Evolutionary conservation across 1,140 invertebrate species (phyloP).

Genomic region (Grapholita molesta): DNA sequence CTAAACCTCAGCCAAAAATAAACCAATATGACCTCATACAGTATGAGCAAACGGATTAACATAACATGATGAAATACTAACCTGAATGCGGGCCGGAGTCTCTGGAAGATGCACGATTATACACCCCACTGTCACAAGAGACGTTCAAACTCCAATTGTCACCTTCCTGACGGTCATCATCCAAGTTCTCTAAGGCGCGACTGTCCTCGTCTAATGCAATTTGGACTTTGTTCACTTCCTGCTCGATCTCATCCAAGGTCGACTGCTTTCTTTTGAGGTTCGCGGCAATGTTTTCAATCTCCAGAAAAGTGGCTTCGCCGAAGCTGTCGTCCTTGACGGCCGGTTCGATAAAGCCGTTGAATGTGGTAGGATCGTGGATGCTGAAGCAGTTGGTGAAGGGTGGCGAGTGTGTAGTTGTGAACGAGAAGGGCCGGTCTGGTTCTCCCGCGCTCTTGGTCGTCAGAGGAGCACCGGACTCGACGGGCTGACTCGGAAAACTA

Average conservation of each 20-base stretch:
- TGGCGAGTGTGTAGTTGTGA: conserved; percentile 45
- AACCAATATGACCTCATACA: conserved; percentile 18
- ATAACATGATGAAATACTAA: conserved; percentile 39
- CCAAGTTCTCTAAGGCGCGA: conserved; percentile 55
- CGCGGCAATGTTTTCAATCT: conserved; percentile 58
- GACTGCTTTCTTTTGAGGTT: conserved; percentile 50
- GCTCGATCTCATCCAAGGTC: conserved; percentile 70
- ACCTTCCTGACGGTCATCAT: conserved; percentile 65
- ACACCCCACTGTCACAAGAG: conserved; percentile 77
- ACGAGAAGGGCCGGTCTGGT: conserved; percentile 51
- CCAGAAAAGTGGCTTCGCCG: conserved; percentile 69
- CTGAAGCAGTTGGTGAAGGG: conserved; percentile 41
- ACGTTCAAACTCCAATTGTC: conserved; percentile 77
- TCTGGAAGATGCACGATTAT: conserved; percentile 79
- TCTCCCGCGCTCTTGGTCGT: conserved; percentile 43
- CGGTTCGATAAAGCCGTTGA: conserved; percentile 19
- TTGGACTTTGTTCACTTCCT: conserved; percentile 74
- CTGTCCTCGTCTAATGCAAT: conserved; percentile 73
- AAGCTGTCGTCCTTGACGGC: conserved; percentile 53
- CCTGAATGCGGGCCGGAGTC: conserved; percentile 76
- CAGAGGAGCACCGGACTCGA: conserved; percentile 67
- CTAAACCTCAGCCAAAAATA: conserved; percentile 49
- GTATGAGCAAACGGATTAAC: conserved; percentile 3
- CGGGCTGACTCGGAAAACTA: conserved; percentile 73
- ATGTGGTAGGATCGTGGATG: not conserved